Evolutionary conservation across 2,888 invertebrate genomes (phyloP).

Genomic region (Agonopterix subpropinquella): DNA sequence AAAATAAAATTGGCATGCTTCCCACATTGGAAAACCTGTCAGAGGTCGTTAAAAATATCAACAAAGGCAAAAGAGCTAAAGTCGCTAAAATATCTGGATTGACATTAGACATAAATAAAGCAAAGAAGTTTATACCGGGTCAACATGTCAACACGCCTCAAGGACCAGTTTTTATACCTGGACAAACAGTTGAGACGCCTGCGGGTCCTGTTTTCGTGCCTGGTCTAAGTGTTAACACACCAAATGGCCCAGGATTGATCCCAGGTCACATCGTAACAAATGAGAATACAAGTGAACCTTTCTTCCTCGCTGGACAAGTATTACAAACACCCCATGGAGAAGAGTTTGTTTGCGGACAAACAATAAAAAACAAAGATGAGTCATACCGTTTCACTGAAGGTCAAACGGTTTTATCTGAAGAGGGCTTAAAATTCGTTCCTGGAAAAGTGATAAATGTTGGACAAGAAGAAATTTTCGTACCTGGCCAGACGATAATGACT

Average conservation of each 20-base stretch:
- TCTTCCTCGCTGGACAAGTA: constrained; percentile 83
- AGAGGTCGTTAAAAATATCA: constrained; percentile 77
- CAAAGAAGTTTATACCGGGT: constrained; percentile 81
- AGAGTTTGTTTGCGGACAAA: constrained; percentile 80
- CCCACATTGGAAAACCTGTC: constrained; percentile 79
- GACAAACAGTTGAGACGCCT: constrained; percentile 83
- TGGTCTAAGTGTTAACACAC: constrained; percentile 82
- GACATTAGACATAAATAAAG: constrained; percentile 79
- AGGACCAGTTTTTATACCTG: constrained; percentile 83
- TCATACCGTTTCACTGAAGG: constrained; percentile 76
- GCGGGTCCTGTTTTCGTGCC: constrained; percentile 82
- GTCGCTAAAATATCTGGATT: constrained; percentile 79
- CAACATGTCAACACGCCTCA: constrained; percentile 82
- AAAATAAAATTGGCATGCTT: constrained; percentile 72
- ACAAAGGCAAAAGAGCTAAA: constrained; percentile 74
- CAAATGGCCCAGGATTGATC: constrained; percentile 80
- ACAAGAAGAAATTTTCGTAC: constrained; percentile 71
- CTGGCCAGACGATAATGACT: constrained; percentile 77
- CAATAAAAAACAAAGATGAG: constrained; percentile 73
- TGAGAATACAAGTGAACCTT: constrained; percentile 73
- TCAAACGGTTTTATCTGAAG: constrained; percentile 77
- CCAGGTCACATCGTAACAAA: constrained; percentile 83
- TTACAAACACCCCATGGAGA: constrained; percentile 74
- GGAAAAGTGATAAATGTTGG: constrained; percentile 72
- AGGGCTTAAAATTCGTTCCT: constrained; percentile 78